These are phyloP conservation scores for Cerastis leucographa DNA, from an alignment of 2,888 invertebrate species.

Conservation along the genomic window DNA sequence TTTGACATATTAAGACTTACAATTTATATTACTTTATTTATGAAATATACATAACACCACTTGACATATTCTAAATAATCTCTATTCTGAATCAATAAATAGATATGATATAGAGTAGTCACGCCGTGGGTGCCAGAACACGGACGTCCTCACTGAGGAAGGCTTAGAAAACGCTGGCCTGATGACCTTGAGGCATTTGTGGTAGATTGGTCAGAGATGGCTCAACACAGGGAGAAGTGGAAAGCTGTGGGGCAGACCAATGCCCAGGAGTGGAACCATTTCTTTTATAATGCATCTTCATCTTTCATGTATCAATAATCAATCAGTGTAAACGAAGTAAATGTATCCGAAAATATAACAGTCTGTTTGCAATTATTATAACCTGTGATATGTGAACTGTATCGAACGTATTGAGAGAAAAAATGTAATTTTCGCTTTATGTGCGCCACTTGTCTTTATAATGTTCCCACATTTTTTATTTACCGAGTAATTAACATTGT, in stretches of 20 bases:
- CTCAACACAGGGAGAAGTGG: not conserved
- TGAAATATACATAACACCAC: too few species aligned
- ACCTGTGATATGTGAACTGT: constrained; percentile 5
- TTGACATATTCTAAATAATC: too few species aligned
- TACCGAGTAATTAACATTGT: too few species aligned
- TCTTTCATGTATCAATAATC: too few species aligned
- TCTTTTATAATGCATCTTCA: not conserved
- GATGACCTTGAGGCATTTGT: not conserved
- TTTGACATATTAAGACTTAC: too few species aligned
- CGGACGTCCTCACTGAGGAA: not conserved
- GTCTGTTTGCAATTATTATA: constrained; percentile 31
- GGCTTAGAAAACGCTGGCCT: not conserved
- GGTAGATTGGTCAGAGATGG: not conserved
- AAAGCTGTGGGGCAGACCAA: not conserved
- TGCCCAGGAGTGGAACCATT: not conserved
- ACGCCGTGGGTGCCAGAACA: not conserved
- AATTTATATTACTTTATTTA: too few species aligned
- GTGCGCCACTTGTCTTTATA: too few species aligned
- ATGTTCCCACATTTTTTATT: too few species aligned
- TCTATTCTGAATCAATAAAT: too few species aligned
- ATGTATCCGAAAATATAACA: constrained; percentile 13
- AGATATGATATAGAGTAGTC: not conserved
- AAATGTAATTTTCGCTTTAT: not conserved
- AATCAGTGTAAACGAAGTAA: not conserved
- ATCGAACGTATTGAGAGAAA: not conserved